phyloP scores from a whole-genome alignment of 1,140 invertebrate genomes.

The Neuroterus valhalla region DNA sequence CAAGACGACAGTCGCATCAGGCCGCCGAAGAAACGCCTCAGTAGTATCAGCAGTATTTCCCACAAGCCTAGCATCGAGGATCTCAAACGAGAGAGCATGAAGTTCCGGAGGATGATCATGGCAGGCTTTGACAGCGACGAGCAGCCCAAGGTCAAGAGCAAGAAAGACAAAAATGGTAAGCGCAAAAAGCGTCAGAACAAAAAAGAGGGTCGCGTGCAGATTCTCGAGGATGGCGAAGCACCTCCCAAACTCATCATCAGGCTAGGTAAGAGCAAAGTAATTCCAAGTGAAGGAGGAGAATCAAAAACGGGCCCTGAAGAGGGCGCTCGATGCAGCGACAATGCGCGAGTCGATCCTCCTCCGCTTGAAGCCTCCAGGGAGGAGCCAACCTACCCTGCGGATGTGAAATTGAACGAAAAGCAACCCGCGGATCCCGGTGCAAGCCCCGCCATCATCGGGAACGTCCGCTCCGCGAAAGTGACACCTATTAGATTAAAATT shows the following conservation, averaged over 20 bases:
- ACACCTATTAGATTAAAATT: constrained; percentile 89
- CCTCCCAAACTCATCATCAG: constrained; percentile 83
- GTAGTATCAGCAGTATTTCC: constrained; percentile 78
- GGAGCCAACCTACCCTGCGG: constrained; percentile 29
- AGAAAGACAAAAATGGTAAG: constrained; percentile 79
- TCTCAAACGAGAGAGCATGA: constrained; percentile 89
- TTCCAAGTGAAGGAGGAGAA: constrained; percentile 38
- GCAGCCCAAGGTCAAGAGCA: constrained; percentile 77
- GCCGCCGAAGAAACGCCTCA: constrained; percentile 88
- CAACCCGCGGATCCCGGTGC: constrained; percentile 64
- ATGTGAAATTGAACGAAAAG: constrained; percentile 66
- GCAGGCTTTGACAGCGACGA: constrained; percentile 84
- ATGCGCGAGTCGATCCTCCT: constrained; percentile 53
- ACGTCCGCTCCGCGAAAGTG: constrained; percentile 80
- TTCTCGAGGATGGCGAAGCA: constrained; percentile 78
- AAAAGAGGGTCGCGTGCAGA: constrained; percentile 79
- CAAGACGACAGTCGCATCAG: constrained; percentile 77
- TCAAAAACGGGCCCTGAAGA: constrained; percentile 40
- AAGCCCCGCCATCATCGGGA: constrained; percentile 71
- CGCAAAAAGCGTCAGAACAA: constrained; percentile 78
- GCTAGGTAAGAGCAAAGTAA: constrained; percentile 72
- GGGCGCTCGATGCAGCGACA: constrained; percentile 14
- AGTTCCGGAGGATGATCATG: constrained; percentile 88
- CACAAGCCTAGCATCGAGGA: constrained; percentile 84
- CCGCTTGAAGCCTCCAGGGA: constrained; percentile 16